These are phyloP conservation scores for Lepeophtheirus nordmannii DNA, from an alignment of 2,888 invertebrate genomes.

Conservation along the genomic window DNA sequence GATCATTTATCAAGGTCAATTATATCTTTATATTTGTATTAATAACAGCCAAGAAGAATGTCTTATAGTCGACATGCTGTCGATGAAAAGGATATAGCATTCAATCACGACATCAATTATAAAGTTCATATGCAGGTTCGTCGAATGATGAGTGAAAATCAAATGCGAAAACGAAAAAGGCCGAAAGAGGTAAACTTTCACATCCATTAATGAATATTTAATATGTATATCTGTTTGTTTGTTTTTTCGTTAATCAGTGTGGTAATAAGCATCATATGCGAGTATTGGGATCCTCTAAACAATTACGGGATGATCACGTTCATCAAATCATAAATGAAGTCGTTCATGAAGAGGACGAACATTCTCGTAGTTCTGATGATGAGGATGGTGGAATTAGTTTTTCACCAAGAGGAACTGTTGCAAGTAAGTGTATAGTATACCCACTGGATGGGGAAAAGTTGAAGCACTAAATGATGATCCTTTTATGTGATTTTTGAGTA, in stretches of 20 bases:
- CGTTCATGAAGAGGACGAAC: conserved; percentile 29
- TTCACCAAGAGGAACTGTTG: neutral
- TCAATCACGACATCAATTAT: conserved; percentile 37
- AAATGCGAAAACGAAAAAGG: conserved; percentile 12
- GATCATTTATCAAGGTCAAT: too few species aligned
- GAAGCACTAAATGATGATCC: conserved; percentile 78
- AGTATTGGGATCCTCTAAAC: conserved; percentile 16
- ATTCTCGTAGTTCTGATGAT: conserved; percentile 20
- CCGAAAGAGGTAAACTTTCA: conserved; percentile 22
- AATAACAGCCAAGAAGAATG: conserved; percentile 72
- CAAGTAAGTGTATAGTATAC: conserved; percentile 27
- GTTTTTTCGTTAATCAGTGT: neutral
- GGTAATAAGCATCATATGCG: conserved; percentile 14
- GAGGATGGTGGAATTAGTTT: conserved; percentile 33
- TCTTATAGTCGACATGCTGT: conserved; percentile 83
- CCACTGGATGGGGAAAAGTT: conserved; percentile 57
- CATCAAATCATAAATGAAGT: conserved; percentile 26
- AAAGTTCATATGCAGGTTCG: conserved; percentile 79
- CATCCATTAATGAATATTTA: too few species aligned
- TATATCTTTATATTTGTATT: too few species aligned
- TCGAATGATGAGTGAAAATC: conserved; percentile 63
- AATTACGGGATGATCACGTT: conserved; percentile 28
- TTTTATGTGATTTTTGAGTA: conserved; percentile 42
- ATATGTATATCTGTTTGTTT: conserved; percentile 7
- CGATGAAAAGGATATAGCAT: conserved; percentile 58